Base-by-base conservation (phyloP, 2,888 invertebrate genomes). In the Drosophila niveifrons region DNA sequence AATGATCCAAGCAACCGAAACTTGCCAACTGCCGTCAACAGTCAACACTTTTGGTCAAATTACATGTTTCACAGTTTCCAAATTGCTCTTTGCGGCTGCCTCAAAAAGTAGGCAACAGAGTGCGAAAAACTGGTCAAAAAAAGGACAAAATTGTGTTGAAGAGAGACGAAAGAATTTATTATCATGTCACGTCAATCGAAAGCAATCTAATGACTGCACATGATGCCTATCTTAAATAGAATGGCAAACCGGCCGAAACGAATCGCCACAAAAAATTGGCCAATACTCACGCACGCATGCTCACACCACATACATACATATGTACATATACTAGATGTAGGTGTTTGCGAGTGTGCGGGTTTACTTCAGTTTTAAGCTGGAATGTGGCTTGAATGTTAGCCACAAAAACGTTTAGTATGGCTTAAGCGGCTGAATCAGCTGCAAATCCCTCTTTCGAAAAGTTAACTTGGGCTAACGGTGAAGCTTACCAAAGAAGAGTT, bases 111-210 rank as follows among this genome's bases (percentile, higher is more conserved):
- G 13, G 64, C 77, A 61, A 65, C 17, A 55, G 10, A 43, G 64
- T 43, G 6, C 15, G 2, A 36, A 65, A 52, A 58, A 65, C 61
- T 58, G 39, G 56, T 29, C 13, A 62, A 23, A 39, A 2, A 47
- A 31, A 55, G 39, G 48, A 47, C 13, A 59, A 48, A 58, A 41
- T 28, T 36, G 36, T 11, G 28, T 46, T 31, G 44, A 29, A 41
- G 47, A 67, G 47, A 51, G 51, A 50, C 52, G 56, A 77, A 73
- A 78, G 78, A 86, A 82, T 90, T 86, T 86, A 90, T 89, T 90
- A 89, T 90, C 90, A 79, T 83, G 90, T 88, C 90, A 90, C 89
- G 90, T 90, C 89, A 90, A 90, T 90, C 90, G 83, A 80, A 87
- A 88, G 80, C 89, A 80, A 89, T 89, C 90, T 89, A 90, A 88